Conservation (phyloP, 2,888 invertebrate genomes). For the Geotrupes spiniger region DNA sequence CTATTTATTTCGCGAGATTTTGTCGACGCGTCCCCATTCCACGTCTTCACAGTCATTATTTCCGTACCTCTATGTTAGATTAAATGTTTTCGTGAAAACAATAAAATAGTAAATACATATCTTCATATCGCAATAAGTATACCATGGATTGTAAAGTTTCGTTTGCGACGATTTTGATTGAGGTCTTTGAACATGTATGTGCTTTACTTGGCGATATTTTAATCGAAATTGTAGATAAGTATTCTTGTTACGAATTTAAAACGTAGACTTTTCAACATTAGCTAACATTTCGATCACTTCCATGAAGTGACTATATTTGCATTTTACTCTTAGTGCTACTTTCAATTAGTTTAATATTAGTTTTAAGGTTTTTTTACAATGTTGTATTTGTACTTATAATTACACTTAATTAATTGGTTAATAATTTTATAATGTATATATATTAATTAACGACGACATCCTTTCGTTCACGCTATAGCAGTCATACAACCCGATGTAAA, state of each 20-base stretch:
- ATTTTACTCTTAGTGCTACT: constrained; percentile 1
- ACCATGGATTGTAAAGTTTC: constrained; percentile 11
- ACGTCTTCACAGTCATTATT: neutral
- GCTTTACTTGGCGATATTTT: constrained; percentile 26
- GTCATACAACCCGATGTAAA: constrained; percentile 41
- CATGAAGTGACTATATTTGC: constrained; percentile 36
- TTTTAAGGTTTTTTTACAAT: constrained; percentile 5
- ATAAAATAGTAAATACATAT: constrained; percentile 37
- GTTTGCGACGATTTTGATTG: constrained; percentile 15
- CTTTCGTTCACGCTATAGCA: constrained; percentile 39
- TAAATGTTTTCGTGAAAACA: constrained; percentile 5
- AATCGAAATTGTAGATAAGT: constrained; percentile 40
- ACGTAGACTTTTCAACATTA: constrained; percentile 27
- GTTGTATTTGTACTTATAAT: constrained; percentile 11
- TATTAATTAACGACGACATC: constrained; percentile 24
- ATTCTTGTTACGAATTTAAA: constrained; percentile 45
- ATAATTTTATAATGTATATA: constrained; percentile 10
- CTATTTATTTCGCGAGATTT: neutral
- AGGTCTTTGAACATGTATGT: constrained; percentile 21
- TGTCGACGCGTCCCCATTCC: too few relatives aligned
- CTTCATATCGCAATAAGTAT: constrained; percentile 40
- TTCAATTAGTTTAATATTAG: constrained; percentile 4
- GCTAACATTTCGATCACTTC: constrained; percentile 34
- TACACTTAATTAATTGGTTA: constrained; percentile 4
- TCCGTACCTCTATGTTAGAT: neutral